Conservation (phyloP, 1,140 invertebrate genomes). For the Cecropterus lyciades region DNA sequence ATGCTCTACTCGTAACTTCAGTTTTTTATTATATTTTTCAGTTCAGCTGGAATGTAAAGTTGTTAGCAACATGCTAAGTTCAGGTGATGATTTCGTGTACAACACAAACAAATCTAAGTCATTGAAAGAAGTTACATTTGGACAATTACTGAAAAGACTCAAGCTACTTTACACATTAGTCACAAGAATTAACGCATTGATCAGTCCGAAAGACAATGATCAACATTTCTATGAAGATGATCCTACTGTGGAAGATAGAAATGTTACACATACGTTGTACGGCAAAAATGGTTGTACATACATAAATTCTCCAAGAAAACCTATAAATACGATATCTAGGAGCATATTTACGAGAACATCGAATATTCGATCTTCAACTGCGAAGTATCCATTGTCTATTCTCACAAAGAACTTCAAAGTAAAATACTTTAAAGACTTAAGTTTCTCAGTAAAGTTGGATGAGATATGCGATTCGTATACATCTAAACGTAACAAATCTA, state of each 20-base stretch:
- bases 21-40: no score
- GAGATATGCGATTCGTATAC: slow-evolving; percentile 56
- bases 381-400: slow-evolving; percentile 57
- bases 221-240: slow-evolving; percentile 59
- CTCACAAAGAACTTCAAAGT: slow-evolving; percentile 60
- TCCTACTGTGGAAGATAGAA: slow-evolving; percentile 39
- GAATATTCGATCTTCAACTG: slow-evolving; percentile 54
- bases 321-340: slow-evolving; percentile 49
- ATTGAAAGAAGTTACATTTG: slow-evolving; percentile 45
- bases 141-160: slow-evolving; percentile 70
- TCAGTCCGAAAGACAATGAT: slow-evolving; percentile 63
- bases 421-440: slow-evolving; percentile 58
- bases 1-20: no score
- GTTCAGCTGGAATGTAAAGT: slow-evolving; percentile 76
- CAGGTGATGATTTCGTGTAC: slow-evolving; percentile 52
- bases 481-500: slow-evolving; percentile 46
- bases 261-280: slow-evolving; percentile 57
- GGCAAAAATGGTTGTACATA: slow-evolving; percentile 56
- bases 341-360: slow-evolving; percentile 65
- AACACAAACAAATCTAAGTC: slow-evolving; percentile 48
- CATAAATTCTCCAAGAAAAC: slow-evolving; percentile 53
- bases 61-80: slow-evolving; percentile 63
- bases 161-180: slow-evolving; percentile 75
- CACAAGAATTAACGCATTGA: slow-evolving; percentile 59
- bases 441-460: slow-evolving; percentile 70